phyloP scores from a whole-genome alignment of 2,797 vertebrate species.

The Leptatherina wallacei region DNA sequence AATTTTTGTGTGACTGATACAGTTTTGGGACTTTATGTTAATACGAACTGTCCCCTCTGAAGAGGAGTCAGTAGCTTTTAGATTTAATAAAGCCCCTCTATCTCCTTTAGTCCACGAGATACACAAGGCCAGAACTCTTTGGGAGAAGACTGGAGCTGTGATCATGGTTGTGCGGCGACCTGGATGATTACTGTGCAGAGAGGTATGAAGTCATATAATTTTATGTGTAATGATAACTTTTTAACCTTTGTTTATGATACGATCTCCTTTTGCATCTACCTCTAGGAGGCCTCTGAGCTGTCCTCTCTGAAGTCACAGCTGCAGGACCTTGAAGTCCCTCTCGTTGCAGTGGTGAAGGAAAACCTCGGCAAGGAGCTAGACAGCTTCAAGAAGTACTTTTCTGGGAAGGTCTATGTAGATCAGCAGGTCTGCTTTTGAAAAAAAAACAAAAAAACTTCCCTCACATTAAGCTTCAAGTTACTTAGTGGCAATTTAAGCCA shows the following conservation, averaged over 20 bases:
- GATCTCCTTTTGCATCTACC: constrained; percentile 5
- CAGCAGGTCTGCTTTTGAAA: constrained; percentile 82
- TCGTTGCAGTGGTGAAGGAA: constrained; percentile 94
- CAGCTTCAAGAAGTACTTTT: constrained; percentile 91
- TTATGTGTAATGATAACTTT: not conserved
- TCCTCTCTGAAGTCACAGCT: constrained; percentile 92
- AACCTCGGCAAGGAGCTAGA: constrained; percentile 89
- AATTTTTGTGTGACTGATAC: too few relatives aligned
- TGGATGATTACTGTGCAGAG: constrained; percentile 95
- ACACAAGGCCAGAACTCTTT: constrained; percentile 86
- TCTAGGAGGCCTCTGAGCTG: constrained; percentile 82
- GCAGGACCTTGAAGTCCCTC: constrained; percentile 89
- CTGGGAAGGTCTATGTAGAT: constrained; percentile 92
- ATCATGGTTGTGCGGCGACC: constrained; percentile 92
- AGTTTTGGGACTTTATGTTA: not conserved
- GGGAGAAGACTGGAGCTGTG: constrained; percentile 89
- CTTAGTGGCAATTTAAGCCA: constrained; percentile 14
- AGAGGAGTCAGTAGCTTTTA: not conserved
- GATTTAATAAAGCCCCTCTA: not conserved
- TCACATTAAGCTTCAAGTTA: constrained; percentile 1
- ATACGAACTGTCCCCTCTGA: not conserved
- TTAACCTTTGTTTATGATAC: not conserved
- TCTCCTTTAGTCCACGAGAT: constrained; percentile 62
- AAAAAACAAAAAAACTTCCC: not conserved
- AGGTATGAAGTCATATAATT: constrained; percentile 77